Evolutionary conservation across 2,113 vertebrate genomes (phyloP), one percentile per base, ranked within the genome.

Genomic region (Myiozetetes cayanensis): DNA sequence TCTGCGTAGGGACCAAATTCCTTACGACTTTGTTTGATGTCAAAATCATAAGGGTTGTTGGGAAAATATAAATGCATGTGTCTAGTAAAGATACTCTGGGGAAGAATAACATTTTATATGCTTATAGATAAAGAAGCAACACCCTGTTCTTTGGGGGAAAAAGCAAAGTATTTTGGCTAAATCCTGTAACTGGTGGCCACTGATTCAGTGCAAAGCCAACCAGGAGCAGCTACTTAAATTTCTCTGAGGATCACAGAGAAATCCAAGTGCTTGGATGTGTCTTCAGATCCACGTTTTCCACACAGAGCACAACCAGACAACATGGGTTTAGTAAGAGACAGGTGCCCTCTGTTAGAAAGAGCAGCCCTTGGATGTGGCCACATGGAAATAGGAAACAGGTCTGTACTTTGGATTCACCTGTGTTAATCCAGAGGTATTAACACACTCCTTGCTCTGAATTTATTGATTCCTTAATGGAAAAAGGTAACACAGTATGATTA

Each of bases 181-280:
- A 9, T 41, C 63, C 37, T 43, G 2, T 4, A 25, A 21, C 55
- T 56, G 31, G 55, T 56, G 55, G 31, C 31, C 31, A n/a, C 12
- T 33, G 53, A 33, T 13, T 15, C 33, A 31, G 39, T 1, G 33
- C 53, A 56, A 10, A 63, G 52, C 3, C 23, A 37, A 17, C 8
- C 1, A 22, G 35, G 41, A 50, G 7, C 37, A 74, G 37, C 49
- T 41, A 2, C 53, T 14, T 28, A 25, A 15, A 23, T 3, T 33
- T 43, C 72, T n/a, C 72, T 1, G 3, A 24, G 39, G 39, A 73
- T 11, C 49, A 31, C 35, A 1, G 5, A 22, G 20, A 39, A 12
- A 17, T 25, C 50, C 1, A 2, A 6, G 0, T 1, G 22, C 35
- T 25, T 55, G 49, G 30, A 2, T 62, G 31, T 28, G n/a, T 17